Evolutionary conservation across 2,888 invertebrate species (phyloP).

Genomic region (Folsomia candida): DNA sequence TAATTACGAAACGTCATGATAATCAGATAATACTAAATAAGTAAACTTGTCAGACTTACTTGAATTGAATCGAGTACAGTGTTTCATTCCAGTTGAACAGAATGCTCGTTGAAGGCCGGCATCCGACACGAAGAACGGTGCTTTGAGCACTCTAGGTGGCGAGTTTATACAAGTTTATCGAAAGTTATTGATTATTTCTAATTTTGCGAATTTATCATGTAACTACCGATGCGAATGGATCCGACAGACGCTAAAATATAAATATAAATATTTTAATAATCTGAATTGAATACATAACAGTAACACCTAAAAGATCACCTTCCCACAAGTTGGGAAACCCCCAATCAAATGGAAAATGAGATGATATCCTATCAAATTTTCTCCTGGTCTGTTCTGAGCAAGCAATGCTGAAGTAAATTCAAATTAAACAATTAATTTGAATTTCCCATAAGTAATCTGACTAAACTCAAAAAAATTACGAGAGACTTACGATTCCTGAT

Average conservation of each 20-base stretch:
- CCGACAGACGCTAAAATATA: no score
- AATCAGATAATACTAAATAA: not conserved
- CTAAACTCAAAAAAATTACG: not conserved
- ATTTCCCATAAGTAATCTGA: not conserved
- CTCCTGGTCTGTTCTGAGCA: constrained; percentile 28
- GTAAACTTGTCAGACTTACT: constrained; percentile 8
- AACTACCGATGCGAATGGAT: constrained; percentile 26
- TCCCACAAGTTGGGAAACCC: no score
- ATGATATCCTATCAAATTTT: constrained; percentile 20
- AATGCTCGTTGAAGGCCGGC: constrained; percentile 26
- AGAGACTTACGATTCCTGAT: constrained; percentile 18
- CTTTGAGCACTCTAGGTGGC: not conserved
- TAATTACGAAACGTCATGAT: not conserved
- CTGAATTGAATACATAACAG: no score
- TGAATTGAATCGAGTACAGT: constrained; percentile 31
- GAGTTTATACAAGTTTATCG: not conserved
- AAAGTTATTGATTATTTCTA: not conserved
- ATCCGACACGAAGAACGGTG: constrained; percentile 19
- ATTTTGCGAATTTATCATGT: no score
- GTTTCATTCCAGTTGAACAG: constrained; percentile 43
- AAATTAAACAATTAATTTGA: no score
- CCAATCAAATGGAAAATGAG: constrained; percentile 37
- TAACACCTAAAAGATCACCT: no score
- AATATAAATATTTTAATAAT: no score
- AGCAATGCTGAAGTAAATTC: not conserved